Percentiles rank a stretch among this genome's conserved stretches.
phyloP scores from a whole-genome alignment of 2,888 invertebrate genomes.

The Microctonus brassicae region DNA sequence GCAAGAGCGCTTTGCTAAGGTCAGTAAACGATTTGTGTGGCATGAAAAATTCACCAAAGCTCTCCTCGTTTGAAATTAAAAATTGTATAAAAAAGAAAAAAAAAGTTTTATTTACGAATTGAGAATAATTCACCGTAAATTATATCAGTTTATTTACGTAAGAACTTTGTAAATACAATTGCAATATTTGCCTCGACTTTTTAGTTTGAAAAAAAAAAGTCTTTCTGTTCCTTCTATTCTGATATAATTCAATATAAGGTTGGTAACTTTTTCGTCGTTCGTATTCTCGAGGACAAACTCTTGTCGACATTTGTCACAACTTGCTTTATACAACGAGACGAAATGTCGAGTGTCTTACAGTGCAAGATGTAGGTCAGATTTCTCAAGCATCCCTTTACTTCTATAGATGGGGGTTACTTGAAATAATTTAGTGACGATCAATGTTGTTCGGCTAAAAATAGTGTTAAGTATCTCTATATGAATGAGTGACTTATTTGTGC shows the following conservation, averaged over 20 bases:
- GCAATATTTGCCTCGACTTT: background rate
- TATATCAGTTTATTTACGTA: background rate
- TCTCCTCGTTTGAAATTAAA: background rate
- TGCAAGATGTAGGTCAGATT: conserved; percentile 33
- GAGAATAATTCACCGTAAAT: background rate
- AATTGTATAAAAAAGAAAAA: background rate
- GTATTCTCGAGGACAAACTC: background rate
- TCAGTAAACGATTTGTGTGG: conserved; percentile 64
- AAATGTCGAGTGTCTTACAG: conserved; percentile 27
- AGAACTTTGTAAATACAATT: background rate
- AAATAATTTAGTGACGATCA: conserved; percentile 69
- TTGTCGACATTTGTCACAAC: conserved; percentile 7
- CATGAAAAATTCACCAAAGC: background rate
- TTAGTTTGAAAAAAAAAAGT: background rate
- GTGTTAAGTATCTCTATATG: conserved; percentile 43
- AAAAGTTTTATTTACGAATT: background rate
- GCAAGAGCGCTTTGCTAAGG: conserved; percentile 86
- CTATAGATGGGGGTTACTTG: conserved; percentile 63
- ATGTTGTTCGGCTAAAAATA: conserved; percentile 65
- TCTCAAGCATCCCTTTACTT: conserved; percentile 37
- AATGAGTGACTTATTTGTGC: background rate
- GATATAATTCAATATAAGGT: background rate
- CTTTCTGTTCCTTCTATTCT: background rate
- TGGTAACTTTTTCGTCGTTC: background rate
- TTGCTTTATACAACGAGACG: background rate